A percentile compares a stretch with the other conserved stretches of the same genome.
Evolutionary conservation across 2,113 vertebrate species (phyloP).

Genomic region (Reinhardtius hippoglossoides): DNA sequence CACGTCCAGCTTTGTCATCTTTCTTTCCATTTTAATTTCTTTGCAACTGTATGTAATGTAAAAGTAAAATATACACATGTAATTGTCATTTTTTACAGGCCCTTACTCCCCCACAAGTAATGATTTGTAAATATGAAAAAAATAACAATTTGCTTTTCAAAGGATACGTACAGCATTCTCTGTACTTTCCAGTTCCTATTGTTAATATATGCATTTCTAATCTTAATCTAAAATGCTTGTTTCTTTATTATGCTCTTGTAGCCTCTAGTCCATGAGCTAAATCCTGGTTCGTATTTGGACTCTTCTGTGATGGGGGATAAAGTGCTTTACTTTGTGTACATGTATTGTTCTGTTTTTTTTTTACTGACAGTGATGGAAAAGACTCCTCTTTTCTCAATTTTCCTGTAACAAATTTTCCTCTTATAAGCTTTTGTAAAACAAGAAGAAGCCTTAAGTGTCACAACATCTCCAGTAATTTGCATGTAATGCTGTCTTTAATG

Average conservation of each 20-base stretch:
- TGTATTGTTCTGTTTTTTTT: slow-evolving; percentile 81
- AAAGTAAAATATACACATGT: slow-evolving; percentile 87
- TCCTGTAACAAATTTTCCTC: slow-evolving; percentile 82
- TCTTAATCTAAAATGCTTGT: slow-evolving; percentile 97
- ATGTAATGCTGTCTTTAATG: slow-evolving; percentile 81
- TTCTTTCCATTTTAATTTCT: slow-evolving; percentile 90
- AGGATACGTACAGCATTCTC: slow-evolving; percentile 99
- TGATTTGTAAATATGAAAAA: slow-evolving; percentile 94
- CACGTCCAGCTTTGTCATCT: slow-evolving; percentile 97
- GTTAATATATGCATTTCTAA: slow-evolving; percentile 93
- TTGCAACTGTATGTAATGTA: slow-evolving; percentile 80
- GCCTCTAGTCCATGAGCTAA: slow-evolving; percentile 98
- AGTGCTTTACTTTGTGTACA: slow-evolving; percentile 80
- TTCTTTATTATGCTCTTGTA: slow-evolving; percentile 89
- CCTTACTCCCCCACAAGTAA: slow-evolving; percentile 91
- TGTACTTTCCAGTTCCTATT: slow-evolving; percentile 96
- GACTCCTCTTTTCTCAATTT: slow-evolving; percentile 79
- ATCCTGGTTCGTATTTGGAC: slow-evolving; percentile 92
- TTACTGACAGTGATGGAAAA: slow-evolving; percentile 82
- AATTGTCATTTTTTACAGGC: slow-evolving; percentile 99
- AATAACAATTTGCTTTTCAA: slow-evolving; percentile 99
- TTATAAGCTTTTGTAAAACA: slow-evolving; percentile 77
- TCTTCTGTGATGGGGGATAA: slow-evolving; percentile 80
- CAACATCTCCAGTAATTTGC: slow-evolving; percentile 78
- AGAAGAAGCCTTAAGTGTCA: slow-evolving; percentile 59